These are phyloP conservation scores for Trissolcus japonicus DNA, from an alignment of 2,888 invertebrate species.

Conservation along the genomic window DNA sequence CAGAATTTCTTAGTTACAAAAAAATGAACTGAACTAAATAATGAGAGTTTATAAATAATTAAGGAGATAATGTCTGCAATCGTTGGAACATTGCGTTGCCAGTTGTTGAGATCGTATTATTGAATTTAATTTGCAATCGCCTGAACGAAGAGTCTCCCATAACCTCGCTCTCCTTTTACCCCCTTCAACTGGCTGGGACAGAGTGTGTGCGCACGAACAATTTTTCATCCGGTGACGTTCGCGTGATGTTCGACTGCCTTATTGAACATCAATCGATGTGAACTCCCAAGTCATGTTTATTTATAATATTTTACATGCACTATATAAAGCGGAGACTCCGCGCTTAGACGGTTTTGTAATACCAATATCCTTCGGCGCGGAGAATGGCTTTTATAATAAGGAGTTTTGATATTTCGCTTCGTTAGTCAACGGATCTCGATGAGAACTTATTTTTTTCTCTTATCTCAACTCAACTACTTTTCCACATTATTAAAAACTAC, in stretches of 20 bases:
- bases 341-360: slow-evolving; percentile 38
- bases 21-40: slow-evolving; percentile 28
- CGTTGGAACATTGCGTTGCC: slow-evolving; percentile 39
- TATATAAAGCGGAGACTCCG: slow-evolving; percentile 42
- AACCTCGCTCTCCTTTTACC: slow-evolving; percentile 59
- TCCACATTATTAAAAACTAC: slow-evolving; percentile 6
- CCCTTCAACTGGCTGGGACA: slow-evolving; percentile 14
- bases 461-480: neutral
- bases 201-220: slow-evolving; percentile 25
- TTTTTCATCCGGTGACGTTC: slow-evolving; percentile 42
- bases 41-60: slow-evolving; percentile 45
- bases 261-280: slow-evolving; percentile 52
- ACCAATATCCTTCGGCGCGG: slow-evolving; percentile 50
- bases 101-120: slow-evolving; percentile 51
- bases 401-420: slow-evolving; percentile 35
- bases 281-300: slow-evolving; percentile 53
- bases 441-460: slow-evolving; percentile 35
- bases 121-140: slow-evolving; percentile 54
- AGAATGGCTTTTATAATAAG: slow-evolving; percentile 52
- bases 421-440: slow-evolving; percentile 18
- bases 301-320: slow-evolving; percentile 54
- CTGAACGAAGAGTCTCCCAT: slow-evolving; percentile 57
- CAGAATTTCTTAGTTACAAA: too few relatives aligned
- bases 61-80: slow-evolving; percentile 46
- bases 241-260: slow-evolving; percentile 45